A percentile compares a stretch with the other conserved stretches of the same genome.
Conservation (phyloP, 2,797 vertebrate genomes). For the Mus caroli region DNA sequence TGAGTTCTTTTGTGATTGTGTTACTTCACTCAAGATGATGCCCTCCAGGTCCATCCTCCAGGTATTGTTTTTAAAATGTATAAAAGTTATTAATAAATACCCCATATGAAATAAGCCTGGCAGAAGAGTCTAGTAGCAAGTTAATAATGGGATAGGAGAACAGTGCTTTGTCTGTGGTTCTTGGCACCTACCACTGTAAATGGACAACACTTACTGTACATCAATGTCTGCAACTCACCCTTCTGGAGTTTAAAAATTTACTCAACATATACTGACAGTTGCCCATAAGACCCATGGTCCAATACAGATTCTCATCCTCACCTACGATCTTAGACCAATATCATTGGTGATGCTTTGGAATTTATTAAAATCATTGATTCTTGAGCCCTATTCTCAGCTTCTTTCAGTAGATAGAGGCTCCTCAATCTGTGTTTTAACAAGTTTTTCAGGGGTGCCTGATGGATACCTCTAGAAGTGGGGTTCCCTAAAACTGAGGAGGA, state of each 20-base stretch:
- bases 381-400: no score
- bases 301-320: not conserved
- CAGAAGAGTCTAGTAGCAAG: not conserved
- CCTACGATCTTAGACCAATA: not conserved
- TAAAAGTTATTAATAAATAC: not conserved
- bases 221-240: not conserved
- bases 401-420: not conserved
- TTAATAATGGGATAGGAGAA: not conserved
- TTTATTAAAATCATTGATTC: not conserved
- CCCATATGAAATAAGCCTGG: conserved; percentile 10
- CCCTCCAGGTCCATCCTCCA: no score
- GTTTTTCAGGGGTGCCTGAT: not conserved
- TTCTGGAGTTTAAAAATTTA: not conserved
- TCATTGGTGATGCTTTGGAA: not conserved
- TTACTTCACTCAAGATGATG: no score
- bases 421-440: not conserved
- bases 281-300: not conserved
- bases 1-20: no score
- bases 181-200: not conserved
- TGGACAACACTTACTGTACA: not conserved
- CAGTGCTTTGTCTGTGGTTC: not conserved
- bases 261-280: not conserved
- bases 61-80: conserved; percentile 23
- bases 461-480: not conserved
- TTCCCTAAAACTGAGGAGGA: not conserved